Evolutionary conservation across 2,113 vertebrate genomes (phyloP).

Genomic region (sheep (Ovis aries)): DNA sequence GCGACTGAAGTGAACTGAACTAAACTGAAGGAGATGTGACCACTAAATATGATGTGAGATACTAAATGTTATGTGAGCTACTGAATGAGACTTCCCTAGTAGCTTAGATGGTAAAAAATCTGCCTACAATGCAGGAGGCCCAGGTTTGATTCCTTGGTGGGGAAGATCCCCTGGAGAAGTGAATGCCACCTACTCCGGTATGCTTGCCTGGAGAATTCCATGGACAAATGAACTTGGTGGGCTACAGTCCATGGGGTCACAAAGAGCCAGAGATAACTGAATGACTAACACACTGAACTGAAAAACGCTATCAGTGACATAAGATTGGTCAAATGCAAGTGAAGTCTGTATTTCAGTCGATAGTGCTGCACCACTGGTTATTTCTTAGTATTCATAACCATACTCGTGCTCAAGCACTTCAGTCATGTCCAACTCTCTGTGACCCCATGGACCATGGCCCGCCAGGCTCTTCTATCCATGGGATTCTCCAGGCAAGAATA

Average conservation of each 20-base stretch:
- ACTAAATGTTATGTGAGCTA: background rate
- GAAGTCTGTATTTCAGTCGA: background rate
- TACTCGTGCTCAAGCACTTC: background rate
- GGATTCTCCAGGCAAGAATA: too few relatives aligned
- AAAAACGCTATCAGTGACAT: background rate
- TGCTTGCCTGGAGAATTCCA: background rate
- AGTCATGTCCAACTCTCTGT: too few relatives aligned
- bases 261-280: background rate
- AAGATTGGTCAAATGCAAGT: background rate
- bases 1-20: too few relatives aligned
- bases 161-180: background rate
- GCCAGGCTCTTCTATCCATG: too few relatives aligned
- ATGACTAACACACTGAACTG: background rate
- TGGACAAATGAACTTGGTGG: background rate
- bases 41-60: background rate
- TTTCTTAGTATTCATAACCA: background rate
- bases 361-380: background rate
- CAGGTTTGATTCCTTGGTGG: background rate
- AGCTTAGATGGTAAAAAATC: background rate
- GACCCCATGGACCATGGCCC: too few relatives aligned
- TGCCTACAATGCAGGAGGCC: background rate
- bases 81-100: background rate
- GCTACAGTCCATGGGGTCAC: background rate
- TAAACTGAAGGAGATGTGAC: background rate
- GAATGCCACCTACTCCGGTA: background rate